Evolutionary conservation across 2,888 invertebrate species (phyloP).

Genomic region (Sicus ferrugineus): DNA sequence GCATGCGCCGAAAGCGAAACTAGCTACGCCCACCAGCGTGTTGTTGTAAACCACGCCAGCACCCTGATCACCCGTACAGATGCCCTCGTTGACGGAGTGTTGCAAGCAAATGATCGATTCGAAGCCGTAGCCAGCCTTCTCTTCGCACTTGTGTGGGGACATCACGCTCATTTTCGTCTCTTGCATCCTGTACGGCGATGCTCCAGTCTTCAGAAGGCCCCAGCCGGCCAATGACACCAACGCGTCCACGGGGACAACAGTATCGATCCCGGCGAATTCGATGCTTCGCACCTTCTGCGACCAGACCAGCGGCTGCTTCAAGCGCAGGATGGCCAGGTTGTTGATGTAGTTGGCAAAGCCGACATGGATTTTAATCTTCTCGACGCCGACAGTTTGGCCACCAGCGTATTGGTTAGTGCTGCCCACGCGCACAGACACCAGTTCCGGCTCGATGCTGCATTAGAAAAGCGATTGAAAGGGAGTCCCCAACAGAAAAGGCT

Average conservation of each 20-base stretch:
- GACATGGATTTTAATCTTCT: constrained; percentile 49
- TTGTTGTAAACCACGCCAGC: constrained; percentile 51
- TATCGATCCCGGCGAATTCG: constrained; percentile 41
- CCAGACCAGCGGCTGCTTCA: constrained; percentile 43
- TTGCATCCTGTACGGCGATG: constrained; percentile 51
- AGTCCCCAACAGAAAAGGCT: neutral
- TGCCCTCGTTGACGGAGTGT: constrained; percentile 50
- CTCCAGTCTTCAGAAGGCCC: constrained; percentile 51
- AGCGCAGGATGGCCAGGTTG: constrained; percentile 53
- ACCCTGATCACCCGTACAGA: constrained; percentile 59
- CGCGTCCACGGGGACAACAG: constrained; percentile 45
- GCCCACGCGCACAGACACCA: constrained; percentile 52
- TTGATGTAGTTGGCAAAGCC: constrained; percentile 57
- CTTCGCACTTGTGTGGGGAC: constrained; percentile 47
- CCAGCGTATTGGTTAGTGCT: constrained; percentile 58
- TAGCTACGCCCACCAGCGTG: constrained; percentile 51
- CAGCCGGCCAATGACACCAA: constrained; percentile 55
- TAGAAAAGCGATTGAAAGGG: neutral
- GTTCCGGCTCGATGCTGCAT: constrained; percentile 42
- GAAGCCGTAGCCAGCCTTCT: constrained; percentile 52
- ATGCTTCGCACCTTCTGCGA: constrained; percentile 47
- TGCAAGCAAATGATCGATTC: constrained; percentile 51
- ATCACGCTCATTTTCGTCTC: constrained; percentile 49
- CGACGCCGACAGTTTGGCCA: constrained; percentile 48
- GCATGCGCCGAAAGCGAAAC: constrained; percentile 55